phyloP scores from a whole-genome alignment of 2,113 vertebrate genomes.

The Pleuronectes platessa region DNA sequence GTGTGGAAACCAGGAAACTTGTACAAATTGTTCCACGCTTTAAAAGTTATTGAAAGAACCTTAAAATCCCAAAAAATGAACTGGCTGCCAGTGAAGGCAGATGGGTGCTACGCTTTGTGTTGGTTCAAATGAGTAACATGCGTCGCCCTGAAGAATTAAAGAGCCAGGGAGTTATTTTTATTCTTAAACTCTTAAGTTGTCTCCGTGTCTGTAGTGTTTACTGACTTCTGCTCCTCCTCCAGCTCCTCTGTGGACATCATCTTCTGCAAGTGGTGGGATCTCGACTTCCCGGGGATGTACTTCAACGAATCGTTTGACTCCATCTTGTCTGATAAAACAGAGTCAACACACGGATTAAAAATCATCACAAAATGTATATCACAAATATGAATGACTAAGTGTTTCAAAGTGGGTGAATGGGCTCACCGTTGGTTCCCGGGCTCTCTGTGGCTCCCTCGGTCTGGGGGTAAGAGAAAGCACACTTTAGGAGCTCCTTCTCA shows the following conservation, averaged over 20 bases:
- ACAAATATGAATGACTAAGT: background rate
- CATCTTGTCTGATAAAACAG: constrained; percentile 38
- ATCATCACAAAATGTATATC: rapidly evolving
- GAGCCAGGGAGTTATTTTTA: background rate
- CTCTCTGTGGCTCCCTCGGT: constrained; percentile 69
- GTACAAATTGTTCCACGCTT: no score
- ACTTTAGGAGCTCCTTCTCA: constrained; percentile 74
- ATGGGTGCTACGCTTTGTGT: no score
- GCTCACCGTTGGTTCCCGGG: constrained; percentile 51
- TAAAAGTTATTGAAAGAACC: no score
- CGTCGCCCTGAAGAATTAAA: no score
- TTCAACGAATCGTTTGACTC: constrained; percentile 76
- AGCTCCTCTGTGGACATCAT: constrained; percentile 95
- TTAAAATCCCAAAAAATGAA: no score
- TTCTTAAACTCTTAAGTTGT: background rate
- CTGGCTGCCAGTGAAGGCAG: no score
- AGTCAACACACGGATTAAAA: background rate
- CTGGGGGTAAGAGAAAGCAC: constrained; percentile 74
- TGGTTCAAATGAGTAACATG: no score
- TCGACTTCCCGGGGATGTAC: constrained; percentile 91
- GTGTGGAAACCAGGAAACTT: background rate
- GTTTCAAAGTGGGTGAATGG: background rate
- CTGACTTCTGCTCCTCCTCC: constrained; percentile 93
- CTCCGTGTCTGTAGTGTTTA: constrained; percentile 15
- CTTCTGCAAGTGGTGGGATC: constrained; percentile 89